These are phyloP conservation scores for Orbicella faveolata DNA, from an alignment of 64 coral and sea anemone species.

Conservation along the genomic window DNA sequence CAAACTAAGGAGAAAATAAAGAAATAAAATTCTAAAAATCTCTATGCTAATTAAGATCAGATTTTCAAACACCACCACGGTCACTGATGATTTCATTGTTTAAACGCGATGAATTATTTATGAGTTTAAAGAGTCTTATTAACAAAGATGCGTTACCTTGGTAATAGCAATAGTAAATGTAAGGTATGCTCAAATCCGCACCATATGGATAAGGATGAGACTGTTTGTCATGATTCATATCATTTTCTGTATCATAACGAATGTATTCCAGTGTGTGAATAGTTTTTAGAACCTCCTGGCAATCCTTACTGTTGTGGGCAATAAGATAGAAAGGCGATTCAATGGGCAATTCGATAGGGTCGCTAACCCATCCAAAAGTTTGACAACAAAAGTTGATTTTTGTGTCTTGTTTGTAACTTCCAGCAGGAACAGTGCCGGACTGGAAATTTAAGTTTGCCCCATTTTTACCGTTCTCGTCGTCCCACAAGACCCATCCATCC, in stretches of 20 bases:
- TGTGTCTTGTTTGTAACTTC: constrained; percentile 45
- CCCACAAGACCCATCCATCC: constrained; percentile 68
- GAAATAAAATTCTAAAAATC: too few species aligned
- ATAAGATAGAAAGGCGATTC: constrained; percentile 64
- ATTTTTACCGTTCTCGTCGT: constrained; percentile 24
- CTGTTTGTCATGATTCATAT: background rate
- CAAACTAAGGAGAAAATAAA: too few species aligned
- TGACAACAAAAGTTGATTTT: constrained; percentile 72
- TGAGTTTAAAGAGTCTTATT: too few species aligned
- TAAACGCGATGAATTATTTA: background rate
- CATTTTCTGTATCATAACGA: constrained; percentile 36
- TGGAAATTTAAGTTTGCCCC: constrained; percentile 1
- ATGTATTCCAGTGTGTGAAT: constrained; percentile 60
- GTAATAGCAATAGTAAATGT: constrained; percentile 74
- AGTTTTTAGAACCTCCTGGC: constrained; percentile 58
- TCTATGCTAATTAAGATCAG: too few species aligned
- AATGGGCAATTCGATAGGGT: constrained; percentile 53
- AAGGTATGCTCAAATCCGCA: background rate
- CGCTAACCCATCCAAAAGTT: constrained; percentile 10
- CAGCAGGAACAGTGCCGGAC: constrained; percentile 23
- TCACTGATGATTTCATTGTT: too few species aligned
- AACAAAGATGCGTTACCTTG: constrained; percentile 8
- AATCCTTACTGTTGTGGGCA: constrained; percentile 33
- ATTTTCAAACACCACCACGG: too few species aligned
- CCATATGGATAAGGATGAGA: background rate